Evolutionary conservation across 1,140 invertebrate genomes (phyloP), one percentile per base, ranked within the genome.

Genomic region (Drosophila carrolli): DNA sequence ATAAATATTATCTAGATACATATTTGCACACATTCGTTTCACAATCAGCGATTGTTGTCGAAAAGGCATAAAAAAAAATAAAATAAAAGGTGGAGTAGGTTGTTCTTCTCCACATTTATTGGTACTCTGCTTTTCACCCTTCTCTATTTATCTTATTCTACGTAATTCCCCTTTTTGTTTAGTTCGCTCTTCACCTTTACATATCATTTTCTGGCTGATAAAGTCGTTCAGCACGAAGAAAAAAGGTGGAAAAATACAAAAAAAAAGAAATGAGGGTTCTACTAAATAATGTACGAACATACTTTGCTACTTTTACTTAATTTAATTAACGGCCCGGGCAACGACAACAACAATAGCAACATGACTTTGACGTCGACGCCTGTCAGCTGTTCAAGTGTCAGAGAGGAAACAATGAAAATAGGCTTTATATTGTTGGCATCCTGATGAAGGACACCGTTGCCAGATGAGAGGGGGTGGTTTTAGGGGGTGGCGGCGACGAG

Each of bases 271-370:
- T 38, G 23, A 23, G 44, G 53, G 46, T n/a, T 59, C 27, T 70
- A 57, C 75, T 77, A 77, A 77, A 77, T 77, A 77, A 76, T 76
- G 61, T 85, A 77, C 82, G 80, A 85, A 85, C 82, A 82, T 85
- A 88, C 77, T 88, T 88, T 78, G 83, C 83, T 83, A 88, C 77
- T 89, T 89, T 89, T 90, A 90, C 74, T 89, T 89, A 89, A 89
- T 89, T 89, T 84, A 89, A 89, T 89, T 89, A 89, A 89, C 84
- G 80, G 77, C 79, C 83, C 63, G 57, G 65, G 63, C 75, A 85
- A 66, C 62, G 66, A 70, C 62, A 65, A 61, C 62, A 46, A 56
- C 43, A 32, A 40, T 47, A 56, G 53, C 70, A 60, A 73, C 67
- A 59, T 61, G 54, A 50, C 71, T 61, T 61, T 58, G 65, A 70